A percentile compares a stretch with the other conserved stretches of the same genome.
phyloP scores from a whole-genome alignment of 1,140 invertebrate species.

The Leptinotarsa undecemlineata region DNA sequence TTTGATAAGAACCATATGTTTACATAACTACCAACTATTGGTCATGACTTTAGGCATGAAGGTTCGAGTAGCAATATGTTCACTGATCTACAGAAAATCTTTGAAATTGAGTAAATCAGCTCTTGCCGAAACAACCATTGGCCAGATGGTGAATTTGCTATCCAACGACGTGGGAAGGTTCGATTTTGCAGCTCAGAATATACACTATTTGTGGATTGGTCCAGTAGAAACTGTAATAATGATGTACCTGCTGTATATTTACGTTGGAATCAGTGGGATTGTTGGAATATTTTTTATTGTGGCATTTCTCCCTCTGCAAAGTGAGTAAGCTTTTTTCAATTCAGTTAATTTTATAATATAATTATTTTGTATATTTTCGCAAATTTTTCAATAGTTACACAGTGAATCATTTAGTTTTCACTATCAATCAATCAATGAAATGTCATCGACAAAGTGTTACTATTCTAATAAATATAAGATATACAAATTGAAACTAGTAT shows the following conservation, averaged over 20 bases:
- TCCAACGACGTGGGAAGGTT: slow-evolving; percentile 83
- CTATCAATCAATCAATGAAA: too few species aligned
- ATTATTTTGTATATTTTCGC: too few species aligned
- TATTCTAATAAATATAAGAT: too few species aligned
- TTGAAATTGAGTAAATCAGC: slow-evolving; percentile 65
- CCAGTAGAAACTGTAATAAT: slow-evolving; percentile 76
- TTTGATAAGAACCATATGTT: slow-evolving; percentile 64
- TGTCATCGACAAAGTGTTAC: too few species aligned
- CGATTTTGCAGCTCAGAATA: slow-evolving; percentile 66
- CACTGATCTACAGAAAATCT: slow-evolving; percentile 81
- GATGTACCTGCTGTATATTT: slow-evolving; percentile 72
- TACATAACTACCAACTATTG: slow-evolving; percentile 80
- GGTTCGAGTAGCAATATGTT: slow-evolving; percentile 75
- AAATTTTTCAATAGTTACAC: too few species aligned
- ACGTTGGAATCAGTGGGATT: slow-evolving; percentile 73
- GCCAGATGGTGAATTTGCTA: slow-evolving; percentile 84
- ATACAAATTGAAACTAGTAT: too few species aligned
- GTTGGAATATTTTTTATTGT: slow-evolving; percentile 78
- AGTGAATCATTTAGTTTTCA: too few species aligned
- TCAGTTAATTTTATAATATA: too few species aligned
- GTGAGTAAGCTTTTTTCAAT: slow-evolving; percentile 51
- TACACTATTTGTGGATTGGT: slow-evolving; percentile 71
- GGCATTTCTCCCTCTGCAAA: slow-evolving; percentile 82
- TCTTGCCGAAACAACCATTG: slow-evolving; percentile 74
- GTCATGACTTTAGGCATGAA: slow-evolving; percentile 75